phyloP scores from a whole-genome alignment of 2,888 invertebrate species.

The Drosophila tripunctata region DNA sequence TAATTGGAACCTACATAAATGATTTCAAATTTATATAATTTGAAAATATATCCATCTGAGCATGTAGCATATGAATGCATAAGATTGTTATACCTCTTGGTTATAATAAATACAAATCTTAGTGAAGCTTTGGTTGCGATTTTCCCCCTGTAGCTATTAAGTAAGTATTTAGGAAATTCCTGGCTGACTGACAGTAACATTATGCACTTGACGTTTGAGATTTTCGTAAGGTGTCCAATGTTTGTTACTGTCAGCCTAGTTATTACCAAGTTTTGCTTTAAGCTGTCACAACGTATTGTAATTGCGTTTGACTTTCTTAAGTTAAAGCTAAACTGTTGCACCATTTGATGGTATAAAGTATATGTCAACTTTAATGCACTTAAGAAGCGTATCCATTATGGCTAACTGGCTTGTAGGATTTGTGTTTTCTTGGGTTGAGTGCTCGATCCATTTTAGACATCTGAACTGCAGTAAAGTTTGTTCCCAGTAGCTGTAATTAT shows the following conservation, averaged over 20 bases:
- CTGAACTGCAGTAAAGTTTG: slow-evolving; percentile 26
- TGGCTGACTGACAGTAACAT: neutral
- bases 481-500: slow-evolving; percentile 45
- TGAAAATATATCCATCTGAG: too few relatives aligned
- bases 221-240: slow-evolving; percentile 5
- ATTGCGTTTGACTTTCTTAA: slow-evolving; percentile 7
- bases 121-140: neutral
- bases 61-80: too few relatives aligned
- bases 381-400: neutral
- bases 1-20: too few relatives aligned
- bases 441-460: slow-evolving; percentile 4
- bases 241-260: neutral
- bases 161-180: neutral
- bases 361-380: neutral
- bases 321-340: slow-evolving; percentile 1
- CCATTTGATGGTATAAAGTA: neutral
- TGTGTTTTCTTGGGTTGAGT: slow-evolving; percentile 3
- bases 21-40: too few relatives aligned
- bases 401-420: neutral
- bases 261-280: neutral
- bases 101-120: neutral
- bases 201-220: slow-evolving; percentile 7
- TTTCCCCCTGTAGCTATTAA: neutral
- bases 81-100: neutral
- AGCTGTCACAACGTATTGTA: neutral